A percentile compares a stretch with the other conserved stretches of the same genome.
phyloP scores from a whole-genome alignment of 1,140 invertebrate species.

The Ceratitis capitata region DNA sequence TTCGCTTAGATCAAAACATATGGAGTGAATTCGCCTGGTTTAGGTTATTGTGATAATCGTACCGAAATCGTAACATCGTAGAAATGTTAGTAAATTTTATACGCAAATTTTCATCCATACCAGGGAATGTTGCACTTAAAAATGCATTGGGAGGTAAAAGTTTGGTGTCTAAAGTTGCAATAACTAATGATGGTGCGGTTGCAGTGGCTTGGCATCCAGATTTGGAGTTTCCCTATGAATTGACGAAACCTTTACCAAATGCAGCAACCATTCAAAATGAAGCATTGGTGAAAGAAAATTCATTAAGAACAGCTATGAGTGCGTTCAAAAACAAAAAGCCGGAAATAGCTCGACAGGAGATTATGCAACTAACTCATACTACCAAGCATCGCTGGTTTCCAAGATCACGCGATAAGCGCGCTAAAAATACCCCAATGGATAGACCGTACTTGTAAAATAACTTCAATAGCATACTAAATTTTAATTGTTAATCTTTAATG shows the following conservation, averaged over 20 bases:
- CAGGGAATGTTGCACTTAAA: constrained; percentile 45
- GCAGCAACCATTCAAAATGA: constrained; percentile 53
- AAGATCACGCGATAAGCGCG: constrained; percentile 72
- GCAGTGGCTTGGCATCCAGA: constrained; percentile 90
- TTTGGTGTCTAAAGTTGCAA: constrained; percentile 69
- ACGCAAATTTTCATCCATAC: constrained; percentile 58
- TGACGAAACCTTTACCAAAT: constrained; percentile 76
- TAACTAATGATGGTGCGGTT: constrained; percentile 78
- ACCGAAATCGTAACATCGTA: not conserved
- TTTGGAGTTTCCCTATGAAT: constrained; percentile 84
- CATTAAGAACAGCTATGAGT: constrained; percentile 71
- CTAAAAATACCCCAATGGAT: constrained; percentile 75
- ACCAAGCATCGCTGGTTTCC: constrained; percentile 85
- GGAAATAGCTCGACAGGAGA: constrained; percentile 72
- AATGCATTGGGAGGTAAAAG: constrained; percentile 56
- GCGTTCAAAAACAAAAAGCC: constrained; percentile 75
- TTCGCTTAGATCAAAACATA: too few species aligned
- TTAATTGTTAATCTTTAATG: not conserved
- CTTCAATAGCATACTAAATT: not conserved
- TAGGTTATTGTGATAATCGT: too few species aligned
- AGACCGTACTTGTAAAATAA: constrained; percentile 75
- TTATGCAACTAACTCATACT: constrained; percentile 80
- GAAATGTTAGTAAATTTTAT: constrained; percentile 50
- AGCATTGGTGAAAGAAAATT: constrained; percentile 73
- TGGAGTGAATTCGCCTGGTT: too few species aligned